A percentile compares a stretch with the other conserved stretches of the same genome.
Conservation (phyloP, 2,113 vertebrate species). For the Crotophaga sulcirostris region DNA sequence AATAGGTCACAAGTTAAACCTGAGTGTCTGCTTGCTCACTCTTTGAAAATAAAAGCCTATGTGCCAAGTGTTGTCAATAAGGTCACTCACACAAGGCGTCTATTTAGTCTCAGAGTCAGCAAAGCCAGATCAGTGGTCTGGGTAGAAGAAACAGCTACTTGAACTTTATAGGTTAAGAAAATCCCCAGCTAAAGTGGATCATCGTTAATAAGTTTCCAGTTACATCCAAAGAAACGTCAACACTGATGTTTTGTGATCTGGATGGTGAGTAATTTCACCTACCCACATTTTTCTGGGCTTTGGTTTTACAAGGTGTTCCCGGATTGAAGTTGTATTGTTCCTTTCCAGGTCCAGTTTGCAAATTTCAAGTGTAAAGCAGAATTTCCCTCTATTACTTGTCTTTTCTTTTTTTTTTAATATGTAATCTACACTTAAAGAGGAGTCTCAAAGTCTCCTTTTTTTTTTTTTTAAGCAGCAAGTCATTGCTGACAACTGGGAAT, state of each 20-base stretch:
- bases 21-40: constrained; percentile 7
- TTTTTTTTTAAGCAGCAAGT: background rate
- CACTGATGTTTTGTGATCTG: background rate
- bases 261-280: constrained; percentile 28
- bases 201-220: constrained; percentile 37
- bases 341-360: background rate
- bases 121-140: constrained; percentile 46
- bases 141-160: constrained; percentile 60
- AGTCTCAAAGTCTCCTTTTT: background rate
- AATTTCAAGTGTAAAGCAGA: background rate
- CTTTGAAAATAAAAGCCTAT: constrained; percentile 25
- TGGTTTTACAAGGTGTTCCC: constrained; percentile 32
- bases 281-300: background rate
- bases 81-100: background rate
- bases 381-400: background rate
- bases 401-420: constrained; percentile 27
- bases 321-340: constrained; percentile 2
- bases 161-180: constrained; percentile 70
- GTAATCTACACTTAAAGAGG: constrained; percentile 13
- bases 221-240: constrained; percentile 56
- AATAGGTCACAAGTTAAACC: constrained; percentile 56
- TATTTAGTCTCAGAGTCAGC: constrained; percentile 32
- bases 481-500: background rate
- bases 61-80: background rate
- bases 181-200: constrained; percentile 52